Evolutionary conservation across 2,888 invertebrate species (phyloP).

Genomic region (Operophtera brumata): DNA sequence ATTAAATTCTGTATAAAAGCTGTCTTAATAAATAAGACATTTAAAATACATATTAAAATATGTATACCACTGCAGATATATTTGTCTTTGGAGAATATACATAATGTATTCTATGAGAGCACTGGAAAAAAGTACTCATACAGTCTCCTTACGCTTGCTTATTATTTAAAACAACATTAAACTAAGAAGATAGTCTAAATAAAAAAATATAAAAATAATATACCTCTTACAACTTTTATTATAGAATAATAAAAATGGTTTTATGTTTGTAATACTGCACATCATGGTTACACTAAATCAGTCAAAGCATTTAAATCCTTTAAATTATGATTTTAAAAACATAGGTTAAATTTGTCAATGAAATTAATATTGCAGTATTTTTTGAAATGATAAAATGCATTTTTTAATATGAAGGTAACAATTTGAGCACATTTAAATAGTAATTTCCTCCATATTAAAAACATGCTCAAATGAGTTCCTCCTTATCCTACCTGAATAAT

Average conservation of each 20-base stretch:
- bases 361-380: slow-evolving; percentile 22
- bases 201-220: slow-evolving; percentile 75
- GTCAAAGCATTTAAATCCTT: slow-evolving; percentile 61
- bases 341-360: slow-evolving; percentile 13
- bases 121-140: slow-evolving; percentile 38
- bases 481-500: slow-evolving; percentile 58
- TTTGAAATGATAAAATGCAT: slow-evolving; percentile 10
- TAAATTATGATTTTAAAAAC: slow-evolving; percentile 21
- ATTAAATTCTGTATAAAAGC: slow-evolving; percentile 35
- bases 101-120: slow-evolving; percentile 27
- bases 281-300: slow-evolving; percentile 75
- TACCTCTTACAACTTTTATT: slow-evolving; percentile 63
- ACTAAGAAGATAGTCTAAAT: slow-evolving; percentile 52
- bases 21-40: slow-evolving; percentile 29
- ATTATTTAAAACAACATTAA: slow-evolving; percentile 42
- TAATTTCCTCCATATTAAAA: slow-evolving; percentile 36
- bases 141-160: slow-evolving; percentile 53
- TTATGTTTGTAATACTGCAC: slow-evolving; percentile 75
- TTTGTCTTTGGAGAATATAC: slow-evolving; percentile 36
- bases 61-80: slow-evolving; percentile 32
- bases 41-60: slow-evolving; percentile 36
- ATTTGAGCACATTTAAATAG: slow-evolving; percentile 58
- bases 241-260: slow-evolving; percentile 73
- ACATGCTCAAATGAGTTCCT: slow-evolving; percentile 58
- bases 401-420: slow-evolving; percentile 37